Evolutionary conservation across 2,888 invertebrate species (phyloP).

Genomic region (Cremastobaeus sp.): DNA sequence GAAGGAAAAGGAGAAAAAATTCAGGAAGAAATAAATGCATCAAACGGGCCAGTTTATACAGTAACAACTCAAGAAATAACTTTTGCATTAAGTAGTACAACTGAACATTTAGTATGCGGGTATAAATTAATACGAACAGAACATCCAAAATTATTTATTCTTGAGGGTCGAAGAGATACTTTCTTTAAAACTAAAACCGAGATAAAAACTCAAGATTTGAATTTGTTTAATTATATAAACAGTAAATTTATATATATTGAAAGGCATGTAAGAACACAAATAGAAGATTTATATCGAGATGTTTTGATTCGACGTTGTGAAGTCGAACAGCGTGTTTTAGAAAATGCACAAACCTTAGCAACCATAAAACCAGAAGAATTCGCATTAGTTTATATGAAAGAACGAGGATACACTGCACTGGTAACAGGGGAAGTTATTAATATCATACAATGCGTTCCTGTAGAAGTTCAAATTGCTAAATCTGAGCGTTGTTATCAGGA

Average conservation of each 20-base stretch:
- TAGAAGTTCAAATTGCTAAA: no score
- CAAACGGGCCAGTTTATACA: constrained; percentile 20
- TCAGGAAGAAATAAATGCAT: neutral
- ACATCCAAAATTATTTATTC: constrained; percentile 45
- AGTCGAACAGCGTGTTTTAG: no score
- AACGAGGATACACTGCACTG: constrained; percentile 63
- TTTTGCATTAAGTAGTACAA: constrained; percentile 45
- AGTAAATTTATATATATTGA: constrained; percentile 66
- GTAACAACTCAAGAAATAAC: constrained; percentile 39
- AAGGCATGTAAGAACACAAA: constrained; percentile 56
- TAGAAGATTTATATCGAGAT: constrained; percentile 50
- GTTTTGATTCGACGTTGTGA: no score
- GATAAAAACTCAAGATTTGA: constrained; percentile 19
- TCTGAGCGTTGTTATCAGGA: constrained; percentile 61
- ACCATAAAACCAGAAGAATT: neutral
- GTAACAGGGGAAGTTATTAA: constrained; percentile 65
- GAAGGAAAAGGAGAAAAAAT: constrained; percentile 44
- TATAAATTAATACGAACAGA: constrained; percentile 32
- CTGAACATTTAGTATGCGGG: constrained; percentile 9
- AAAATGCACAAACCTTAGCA: neutral
- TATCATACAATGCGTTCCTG: constrained; percentile 64
- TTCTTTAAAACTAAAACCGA: neutral
- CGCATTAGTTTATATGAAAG: constrained; percentile 50
- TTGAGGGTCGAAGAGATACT: constrained; percentile 8
- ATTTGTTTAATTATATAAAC: constrained; percentile 61